Conservation (phyloP, 2,888 invertebrate species). For the Oxyteleia sp. region DNA sequence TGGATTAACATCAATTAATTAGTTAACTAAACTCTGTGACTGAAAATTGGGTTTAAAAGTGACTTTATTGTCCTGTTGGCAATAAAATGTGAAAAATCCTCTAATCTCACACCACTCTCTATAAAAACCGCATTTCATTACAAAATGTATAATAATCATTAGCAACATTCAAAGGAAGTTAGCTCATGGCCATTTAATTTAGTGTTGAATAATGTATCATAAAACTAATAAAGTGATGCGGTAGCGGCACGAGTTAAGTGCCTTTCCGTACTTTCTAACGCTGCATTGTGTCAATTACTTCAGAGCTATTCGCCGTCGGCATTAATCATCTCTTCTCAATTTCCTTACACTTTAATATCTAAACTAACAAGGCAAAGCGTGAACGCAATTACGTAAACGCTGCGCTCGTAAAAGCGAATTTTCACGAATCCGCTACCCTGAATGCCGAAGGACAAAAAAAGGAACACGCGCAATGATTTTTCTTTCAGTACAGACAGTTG, state of each 20-base stretch:
- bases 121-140: slow-evolving; percentile 47
- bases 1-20: not conserved
- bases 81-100: slow-evolving; percentile 12
- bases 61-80: slow-evolving; percentile 2
- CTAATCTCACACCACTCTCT: slow-evolving; percentile 20
- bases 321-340: slow-evolving; percentile 58
- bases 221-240: slow-evolving; percentile 71
- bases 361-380: slow-evolving; percentile 48
- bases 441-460: not conserved
- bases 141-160: slow-evolving; percentile 53
- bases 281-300: slow-evolving; percentile 70
- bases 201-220: slow-evolving; percentile 65
- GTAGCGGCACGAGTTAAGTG: slow-evolving; percentile 56
- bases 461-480: not conserved
- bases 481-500: slow-evolving; percentile 3
- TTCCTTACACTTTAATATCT: slow-evolving; percentile 49
- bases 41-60: not conserved
- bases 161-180: slow-evolving; percentile 60
- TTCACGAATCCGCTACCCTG: slow-evolving; percentile 14
- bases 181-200: slow-evolving; percentile 66
- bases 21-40: not conserved
- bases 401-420: slow-evolving; percentile 18
- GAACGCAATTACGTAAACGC: slow-evolving; percentile 41
- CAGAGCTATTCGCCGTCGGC: slow-evolving; percentile 45
- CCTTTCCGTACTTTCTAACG: slow-evolving; percentile 72